A percentile compares a stretch with the other conserved stretches of the same genome.
Evolutionary conservation across 2,797 vertebrate species (phyloP).

Genomic region (Poeciliopsis paucimaculata): DNA sequence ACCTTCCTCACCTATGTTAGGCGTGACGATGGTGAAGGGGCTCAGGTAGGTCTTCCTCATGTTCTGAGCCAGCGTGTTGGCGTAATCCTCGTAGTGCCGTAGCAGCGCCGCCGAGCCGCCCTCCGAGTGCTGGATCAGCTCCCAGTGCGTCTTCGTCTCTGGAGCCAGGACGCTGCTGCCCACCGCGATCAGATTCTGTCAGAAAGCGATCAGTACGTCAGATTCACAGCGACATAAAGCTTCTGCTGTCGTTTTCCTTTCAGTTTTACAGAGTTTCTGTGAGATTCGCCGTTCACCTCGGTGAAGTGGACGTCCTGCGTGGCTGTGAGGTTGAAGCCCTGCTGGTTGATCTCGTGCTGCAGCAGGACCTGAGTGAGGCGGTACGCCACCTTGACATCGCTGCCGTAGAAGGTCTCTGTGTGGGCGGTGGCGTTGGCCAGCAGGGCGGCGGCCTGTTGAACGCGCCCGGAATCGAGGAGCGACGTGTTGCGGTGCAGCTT

Average conservation of each 20-base stretch:
- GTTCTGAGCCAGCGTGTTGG: slow-evolving; percentile 91
- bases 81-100: slow-evolving; percentile 90
- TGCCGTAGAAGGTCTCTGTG: slow-evolving; percentile 85
- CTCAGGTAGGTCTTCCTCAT: slow-evolving; percentile 98
- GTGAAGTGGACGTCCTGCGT: slow-evolving; percentile 96
- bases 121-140: slow-evolving; percentile 92
- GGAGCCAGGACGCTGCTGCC: slow-evolving; percentile 91
- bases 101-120: slow-evolving; percentile 90
- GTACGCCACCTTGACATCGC: slow-evolving; percentile 90
- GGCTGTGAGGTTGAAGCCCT: slow-evolving; percentile 91
- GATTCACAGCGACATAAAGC: slow-evolving; percentile 32
- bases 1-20: slow-evolving; percentile 88
- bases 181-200: slow-evolving; percentile 91
- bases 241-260: background rate
- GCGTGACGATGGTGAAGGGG: slow-evolving; percentile 96
- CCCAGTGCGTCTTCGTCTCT: slow-evolving; percentile 89
- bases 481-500: slow-evolving; percentile 84
- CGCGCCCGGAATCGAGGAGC: slow-evolving; percentile 79
- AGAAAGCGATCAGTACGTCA: slow-evolving; percentile 37
- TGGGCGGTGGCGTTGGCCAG: slow-evolving; percentile 86
- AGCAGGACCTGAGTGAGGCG: slow-evolving; percentile 86
- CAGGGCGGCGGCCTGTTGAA: slow-evolving; percentile 82
- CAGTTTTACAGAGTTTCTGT: background rate
- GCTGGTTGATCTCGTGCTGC: slow-evolving; percentile 88
- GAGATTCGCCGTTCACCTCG: slow-evolving; percentile 79